Percentiles rank a stretch among this genome's conserved stretches.
phyloP scores from a whole-genome alignment of 2,797 vertebrate genomes.

The Hemitrygon akajei region DNA sequence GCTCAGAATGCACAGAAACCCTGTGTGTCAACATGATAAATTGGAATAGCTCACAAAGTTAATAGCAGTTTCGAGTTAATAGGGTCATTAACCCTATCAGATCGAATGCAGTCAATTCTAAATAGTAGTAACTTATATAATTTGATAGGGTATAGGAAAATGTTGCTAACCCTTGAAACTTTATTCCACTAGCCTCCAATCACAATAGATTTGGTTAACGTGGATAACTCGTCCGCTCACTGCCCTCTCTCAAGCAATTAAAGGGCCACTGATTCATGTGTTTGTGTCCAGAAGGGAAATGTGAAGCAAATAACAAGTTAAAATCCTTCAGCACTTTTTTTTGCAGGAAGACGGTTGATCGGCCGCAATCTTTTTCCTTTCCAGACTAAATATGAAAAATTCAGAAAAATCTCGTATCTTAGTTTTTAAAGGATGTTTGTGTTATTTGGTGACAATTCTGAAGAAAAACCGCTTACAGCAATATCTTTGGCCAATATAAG shows the following conservation, averaged over 20 bases:
- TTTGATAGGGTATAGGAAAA: background rate
- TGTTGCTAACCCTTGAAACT: background rate
- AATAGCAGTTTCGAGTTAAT: conserved; percentile 33
- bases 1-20: background rate
- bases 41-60: background rate
- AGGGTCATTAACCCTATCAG: conserved; percentile 7
- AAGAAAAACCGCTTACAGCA: background rate
- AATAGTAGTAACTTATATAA: background rate
- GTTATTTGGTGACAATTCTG: too few relatives aligned
- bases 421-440: too few relatives aligned
- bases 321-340: too few relatives aligned
- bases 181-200: background rate
- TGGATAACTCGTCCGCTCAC: background rate
- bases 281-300: background rate
- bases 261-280: background rate
- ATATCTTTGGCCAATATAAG: background rate
- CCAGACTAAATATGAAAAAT: background rate
- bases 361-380: background rate
- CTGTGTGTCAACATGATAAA: conserved; percentile 28
- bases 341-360: background rate
- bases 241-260: background rate
- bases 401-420: background rate
- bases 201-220: background rate
- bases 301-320: background rate
- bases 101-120: background rate